These are phyloP conservation scores for Apostichopus leukothele DNA, from an alignment of 53 echinoderm and acorn worm genomes.

Conservation along the genomic window DNA sequence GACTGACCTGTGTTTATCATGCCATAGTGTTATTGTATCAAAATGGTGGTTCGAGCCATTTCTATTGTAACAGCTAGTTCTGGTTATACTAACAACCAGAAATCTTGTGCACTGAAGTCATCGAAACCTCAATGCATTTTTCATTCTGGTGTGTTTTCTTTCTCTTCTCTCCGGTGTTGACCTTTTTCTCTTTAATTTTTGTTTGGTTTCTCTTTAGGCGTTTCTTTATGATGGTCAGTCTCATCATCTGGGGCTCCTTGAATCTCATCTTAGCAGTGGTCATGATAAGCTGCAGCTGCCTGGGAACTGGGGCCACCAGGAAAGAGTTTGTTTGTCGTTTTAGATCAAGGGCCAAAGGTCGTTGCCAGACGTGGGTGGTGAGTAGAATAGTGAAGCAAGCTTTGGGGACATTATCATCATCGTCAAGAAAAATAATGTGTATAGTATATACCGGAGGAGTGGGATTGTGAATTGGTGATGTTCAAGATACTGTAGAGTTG, in stretches of 20 bases:
- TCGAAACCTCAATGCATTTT: no score
- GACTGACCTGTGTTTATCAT: no score
- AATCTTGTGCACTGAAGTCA: no score
- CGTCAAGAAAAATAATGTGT: no score
- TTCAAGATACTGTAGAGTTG: no score
- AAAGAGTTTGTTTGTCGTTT: conserved; percentile 92
- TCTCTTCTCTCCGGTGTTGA: neutral
- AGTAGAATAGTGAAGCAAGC: neutral
- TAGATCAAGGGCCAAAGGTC: conserved; percentile 70
- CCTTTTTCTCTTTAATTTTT: neutral
- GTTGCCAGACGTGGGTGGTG: conserved; percentile 89
- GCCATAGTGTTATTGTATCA: no score
- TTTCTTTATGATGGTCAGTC: conserved; percentile 63
- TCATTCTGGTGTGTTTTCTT: no score
- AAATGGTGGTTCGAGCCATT: no score
- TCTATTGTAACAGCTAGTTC: no score
- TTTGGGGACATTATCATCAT: neutral
- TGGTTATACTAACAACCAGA: no score
- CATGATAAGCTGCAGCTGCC: conserved; percentile 76
- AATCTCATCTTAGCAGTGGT: conserved; percentile 71
- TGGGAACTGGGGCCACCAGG: conserved; percentile 92
- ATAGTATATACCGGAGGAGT: no score
- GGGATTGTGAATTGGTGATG: no score
- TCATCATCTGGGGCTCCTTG: conserved; percentile 59
- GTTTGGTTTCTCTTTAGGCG: conserved; percentile 52